Conservation (phyloP, 2,888 invertebrate genomes). For the Dryococelus australis region DNA sequence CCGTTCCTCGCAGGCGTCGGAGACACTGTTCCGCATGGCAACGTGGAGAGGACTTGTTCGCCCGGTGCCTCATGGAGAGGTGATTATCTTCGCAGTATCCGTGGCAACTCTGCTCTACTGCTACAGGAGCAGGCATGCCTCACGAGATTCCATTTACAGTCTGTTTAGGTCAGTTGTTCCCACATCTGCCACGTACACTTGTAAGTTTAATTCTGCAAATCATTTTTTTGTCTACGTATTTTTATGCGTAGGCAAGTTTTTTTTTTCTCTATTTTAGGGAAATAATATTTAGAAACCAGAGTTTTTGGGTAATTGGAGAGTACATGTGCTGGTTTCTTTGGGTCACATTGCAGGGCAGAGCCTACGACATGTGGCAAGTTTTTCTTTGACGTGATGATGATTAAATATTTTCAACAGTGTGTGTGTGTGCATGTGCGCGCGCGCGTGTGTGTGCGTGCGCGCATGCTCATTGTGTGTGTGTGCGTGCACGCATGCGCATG, state of each 20-base stretch:
- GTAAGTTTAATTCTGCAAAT: background rate
- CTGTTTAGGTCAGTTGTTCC: slow-evolving; percentile 62
- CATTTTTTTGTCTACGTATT: background rate
- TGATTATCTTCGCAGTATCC: slow-evolving; percentile 71
- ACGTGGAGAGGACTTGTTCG: slow-evolving; percentile 68
- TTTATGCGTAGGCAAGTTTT: background rate
- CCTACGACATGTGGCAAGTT: too few species aligned
- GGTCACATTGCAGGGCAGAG: too few species aligned
- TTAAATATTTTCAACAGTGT: too few species aligned
- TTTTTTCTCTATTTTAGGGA: slow-evolving; percentile 6
- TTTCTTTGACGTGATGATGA: too few species aligned
- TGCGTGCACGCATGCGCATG: too few species aligned
- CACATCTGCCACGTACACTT: background rate
- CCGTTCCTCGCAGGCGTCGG: slow-evolving; percentile 67
- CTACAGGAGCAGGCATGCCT: slow-evolving; percentile 64
- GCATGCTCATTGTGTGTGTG: too few species aligned
- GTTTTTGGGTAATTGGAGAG: too few species aligned
- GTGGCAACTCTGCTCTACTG: slow-evolving; percentile 67
- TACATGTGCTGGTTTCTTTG: too few species aligned
- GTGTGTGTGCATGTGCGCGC: too few species aligned
- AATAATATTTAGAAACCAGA: background rate
- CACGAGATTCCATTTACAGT: slow-evolving; percentile 67
- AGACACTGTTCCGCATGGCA: slow-evolving; percentile 78
- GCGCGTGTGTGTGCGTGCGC: too few species aligned
- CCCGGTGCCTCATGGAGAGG: slow-evolving; percentile 70